These are phyloP conservation scores for Daboia siamensis DNA, from an alignment of 2,113 vertebrate genomes.

Conservation along the genomic window DNA sequence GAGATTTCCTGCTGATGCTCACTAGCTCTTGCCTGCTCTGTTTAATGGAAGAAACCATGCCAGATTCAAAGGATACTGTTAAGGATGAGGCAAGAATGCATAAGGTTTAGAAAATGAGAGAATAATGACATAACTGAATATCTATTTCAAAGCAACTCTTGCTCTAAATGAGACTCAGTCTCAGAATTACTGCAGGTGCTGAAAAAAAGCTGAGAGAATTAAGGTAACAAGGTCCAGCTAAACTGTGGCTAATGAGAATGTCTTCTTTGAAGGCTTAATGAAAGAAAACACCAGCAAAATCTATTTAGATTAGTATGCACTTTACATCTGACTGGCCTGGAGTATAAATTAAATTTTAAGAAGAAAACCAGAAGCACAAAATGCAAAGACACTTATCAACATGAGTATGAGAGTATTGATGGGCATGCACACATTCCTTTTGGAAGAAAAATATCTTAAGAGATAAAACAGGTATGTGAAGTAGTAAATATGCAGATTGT, in stretches of 20 bases:
- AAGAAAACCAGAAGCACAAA: constrained; percentile 52
- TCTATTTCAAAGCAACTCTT: constrained; percentile 40
- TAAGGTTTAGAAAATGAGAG: constrained; percentile 6
- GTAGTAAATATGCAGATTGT: constrained; percentile 61
- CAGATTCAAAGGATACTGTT: constrained; percentile 12
- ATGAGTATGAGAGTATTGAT: neutral
- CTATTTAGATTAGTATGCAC: constrained; percentile 47
- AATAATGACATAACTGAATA: constrained; percentile 23
- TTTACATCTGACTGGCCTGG: constrained; percentile 24
- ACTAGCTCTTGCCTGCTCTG: fast-evolving
- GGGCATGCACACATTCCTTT: constrained; percentile 25
- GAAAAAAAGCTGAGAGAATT: constrained; percentile 35
- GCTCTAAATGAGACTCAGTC: constrained; percentile 39
- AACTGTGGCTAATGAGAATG: constrained; percentile 39
- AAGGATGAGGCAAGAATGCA: constrained; percentile 33
- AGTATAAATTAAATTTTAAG: constrained; percentile 52
- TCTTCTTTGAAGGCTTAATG: constrained; percentile 26
- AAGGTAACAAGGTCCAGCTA: constrained; percentile 38
- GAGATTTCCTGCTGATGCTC: fast-evolving
- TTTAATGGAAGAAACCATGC: neutral
- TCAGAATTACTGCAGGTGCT: constrained; percentile 41
- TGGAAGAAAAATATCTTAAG: constrained; percentile 61
- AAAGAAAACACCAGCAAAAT: constrained; percentile 19
- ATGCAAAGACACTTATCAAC: constrained; percentile 39
- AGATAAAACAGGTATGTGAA: constrained; percentile 45